phyloP scores from a whole-genome alignment of 2,888 invertebrate species.

The Magallana nippona region DNA sequence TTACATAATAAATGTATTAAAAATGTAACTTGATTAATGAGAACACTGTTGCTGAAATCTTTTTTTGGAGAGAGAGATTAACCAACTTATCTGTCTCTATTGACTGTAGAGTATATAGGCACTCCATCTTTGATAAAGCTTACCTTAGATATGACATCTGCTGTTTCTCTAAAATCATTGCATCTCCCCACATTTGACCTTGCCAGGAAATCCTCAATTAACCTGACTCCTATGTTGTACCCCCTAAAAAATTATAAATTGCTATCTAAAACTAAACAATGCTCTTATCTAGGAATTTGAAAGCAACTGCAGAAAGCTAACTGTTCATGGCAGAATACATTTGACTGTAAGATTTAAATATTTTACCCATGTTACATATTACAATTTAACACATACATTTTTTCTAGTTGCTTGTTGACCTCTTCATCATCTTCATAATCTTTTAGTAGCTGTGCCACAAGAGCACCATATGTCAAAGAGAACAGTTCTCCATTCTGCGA shows the following conservation, averaged over 20 bases:
- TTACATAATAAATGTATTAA: no score
- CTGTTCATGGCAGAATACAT: no score
- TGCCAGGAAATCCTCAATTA: conserved; percentile 98
- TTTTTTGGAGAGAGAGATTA: no score
- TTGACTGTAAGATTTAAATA: no score
- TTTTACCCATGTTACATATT: no score
- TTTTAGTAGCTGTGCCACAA: conserved; percentile 97
- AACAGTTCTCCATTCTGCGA: conserved; percentile 95
- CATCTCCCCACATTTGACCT: conserved; percentile 92
- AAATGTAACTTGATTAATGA: no score
- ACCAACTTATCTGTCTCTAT: no score
- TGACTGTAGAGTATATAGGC: neutral
- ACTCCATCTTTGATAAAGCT: neutral
- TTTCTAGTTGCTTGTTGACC: conserved; percentile 92
- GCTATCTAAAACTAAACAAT: conserved; percentile 59
- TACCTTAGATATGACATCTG: conserved; percentile 85
- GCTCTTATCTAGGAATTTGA: no score
- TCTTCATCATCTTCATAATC: conserved; percentile 98
- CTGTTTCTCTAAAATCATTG: conserved; percentile 96
- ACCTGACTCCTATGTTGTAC: conserved; percentile 97
- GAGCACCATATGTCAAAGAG: conserved; percentile 97
- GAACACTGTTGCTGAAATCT: no score
- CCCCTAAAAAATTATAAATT: conserved; percentile 83
- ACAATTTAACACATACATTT: conserved; percentile 72
- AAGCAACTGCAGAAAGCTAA: no score